These are phyloP conservation scores for Prinia subflava DNA, from an alignment of 2,113 vertebrate species.

Conservation along the genomic window DNA sequence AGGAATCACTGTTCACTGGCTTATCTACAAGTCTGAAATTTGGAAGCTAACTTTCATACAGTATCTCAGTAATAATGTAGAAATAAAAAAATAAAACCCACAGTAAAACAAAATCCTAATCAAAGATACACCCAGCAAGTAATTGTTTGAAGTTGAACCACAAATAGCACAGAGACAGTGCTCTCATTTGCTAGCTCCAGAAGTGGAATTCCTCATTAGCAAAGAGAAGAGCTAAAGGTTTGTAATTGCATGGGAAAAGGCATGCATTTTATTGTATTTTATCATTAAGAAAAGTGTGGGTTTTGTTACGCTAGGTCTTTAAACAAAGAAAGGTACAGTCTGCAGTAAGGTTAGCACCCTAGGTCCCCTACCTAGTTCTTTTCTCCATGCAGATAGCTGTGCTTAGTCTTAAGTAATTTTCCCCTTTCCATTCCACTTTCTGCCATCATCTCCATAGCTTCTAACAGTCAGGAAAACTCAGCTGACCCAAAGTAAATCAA, in stretches of 20 bases:
- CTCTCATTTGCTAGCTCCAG: background rate
- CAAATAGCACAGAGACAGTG: background rate
- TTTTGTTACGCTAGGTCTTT: background rate
- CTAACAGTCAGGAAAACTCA: background rate
- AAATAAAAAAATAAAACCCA: background rate
- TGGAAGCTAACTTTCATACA: background rate
- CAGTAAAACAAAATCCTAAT: background rate
- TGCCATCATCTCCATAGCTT: rapidly evolving
- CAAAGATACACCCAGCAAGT: background rate
- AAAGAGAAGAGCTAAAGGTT: background rate
- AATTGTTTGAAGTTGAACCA: background rate
- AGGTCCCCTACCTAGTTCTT: background rate
- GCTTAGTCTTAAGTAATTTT: background rate
- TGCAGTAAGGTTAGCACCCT: background rate
- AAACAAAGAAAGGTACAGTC: background rate
- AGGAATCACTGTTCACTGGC: background rate
- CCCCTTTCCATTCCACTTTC: background rate
- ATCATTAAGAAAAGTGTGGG: background rate
- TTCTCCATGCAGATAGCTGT: background rate
- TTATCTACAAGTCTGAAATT: background rate
- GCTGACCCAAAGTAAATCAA: background rate
- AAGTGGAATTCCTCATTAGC: background rate
- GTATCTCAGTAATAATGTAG: background rate
- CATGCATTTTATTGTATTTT: background rate
- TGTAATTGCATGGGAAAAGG: background rate